Evolutionary conservation across 2,797 vertebrate genomes (phyloP), one percentile per base, ranked within the genome.

Genomic region (Pogoniulus pusillus): DNA sequence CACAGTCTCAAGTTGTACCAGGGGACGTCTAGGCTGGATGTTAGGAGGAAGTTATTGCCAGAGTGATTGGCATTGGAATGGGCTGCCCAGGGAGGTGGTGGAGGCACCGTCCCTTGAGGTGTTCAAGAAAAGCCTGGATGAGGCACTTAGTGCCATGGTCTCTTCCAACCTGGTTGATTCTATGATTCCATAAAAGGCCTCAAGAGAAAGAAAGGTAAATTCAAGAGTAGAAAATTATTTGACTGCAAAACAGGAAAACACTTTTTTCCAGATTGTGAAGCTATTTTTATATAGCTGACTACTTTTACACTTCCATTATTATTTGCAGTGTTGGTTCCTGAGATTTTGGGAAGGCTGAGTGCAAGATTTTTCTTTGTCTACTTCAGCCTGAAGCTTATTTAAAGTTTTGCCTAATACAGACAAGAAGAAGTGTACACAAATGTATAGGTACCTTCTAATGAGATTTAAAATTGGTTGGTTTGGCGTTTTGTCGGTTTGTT

Each of bases 321-420:
- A 53, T 47, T 82, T 64, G 23, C 13, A 35, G 7, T 7, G 9
- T 47, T 59, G 41, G 24, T 14, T 53, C 8, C 39, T 16, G 35
- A 69, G 27, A 63, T 55, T 18, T 30, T 60, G 35, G 17, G 23
- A 30, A 27, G 15, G 5, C 26, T 12, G 8, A 18, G 37, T 29
- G 24, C 20, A 69, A 68, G 15, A 17, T 39, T 17, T 19, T 16
- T n/a, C 13, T 19, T 26, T 10, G 35, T 8, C 12, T 32, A 5
- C 0, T 1, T 19, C 39, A 37, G 15, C 4, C 29, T 2, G 0
- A 30, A 45, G 37, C 4, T 17, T 34, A 35, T 23, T 32, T 63
- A 39, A 65, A 55, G 17, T 60, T 73, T 49, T 41, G 30, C 32
- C 16, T 85, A 8, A 55, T 47, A 18, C 85, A 7, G 20, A 26